phyloP scores from a whole-genome alignment of 2,113 vertebrate genomes.

The Oceanodroma tethys region DNA sequence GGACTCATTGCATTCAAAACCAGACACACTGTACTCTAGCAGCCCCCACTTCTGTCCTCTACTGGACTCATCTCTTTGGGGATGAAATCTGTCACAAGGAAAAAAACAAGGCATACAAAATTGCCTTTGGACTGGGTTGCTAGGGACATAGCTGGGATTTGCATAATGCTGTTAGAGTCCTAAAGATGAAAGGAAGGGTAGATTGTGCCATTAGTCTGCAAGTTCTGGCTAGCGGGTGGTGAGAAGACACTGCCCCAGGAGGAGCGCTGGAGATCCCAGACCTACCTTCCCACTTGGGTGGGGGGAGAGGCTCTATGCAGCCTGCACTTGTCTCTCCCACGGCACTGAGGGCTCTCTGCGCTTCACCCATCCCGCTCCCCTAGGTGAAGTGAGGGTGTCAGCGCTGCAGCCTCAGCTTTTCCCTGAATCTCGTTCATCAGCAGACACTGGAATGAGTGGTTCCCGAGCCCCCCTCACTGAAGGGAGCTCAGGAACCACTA shows the following conservation, averaged over 20 bases:
- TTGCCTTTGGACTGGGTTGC: slow-evolving; percentile 42
- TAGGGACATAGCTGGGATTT: slow-evolving; percentile 47
- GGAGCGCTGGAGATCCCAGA: background rate
- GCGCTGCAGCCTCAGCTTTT: background rate
- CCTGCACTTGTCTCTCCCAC: background rate
- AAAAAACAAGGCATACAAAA: slow-evolving; percentile 34
- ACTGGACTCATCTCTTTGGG: slow-evolving; percentile 40
- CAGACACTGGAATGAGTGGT: background rate
- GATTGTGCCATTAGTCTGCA: slow-evolving; percentile 16
- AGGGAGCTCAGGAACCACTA: background rate
- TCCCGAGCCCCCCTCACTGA: background rate
- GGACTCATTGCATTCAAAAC: slow-evolving; percentile 29
- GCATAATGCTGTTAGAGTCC: slow-evolving; percentile 45
- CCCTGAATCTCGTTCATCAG: background rate
- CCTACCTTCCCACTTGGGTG: background rate
- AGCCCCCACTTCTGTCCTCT: slow-evolving; percentile 30
- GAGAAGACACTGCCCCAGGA: background rate
- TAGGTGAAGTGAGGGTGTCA: background rate
- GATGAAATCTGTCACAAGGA: slow-evolving; percentile 37
- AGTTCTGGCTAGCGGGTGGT: background rate
- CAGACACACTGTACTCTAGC: background rate
- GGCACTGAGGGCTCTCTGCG: background rate
- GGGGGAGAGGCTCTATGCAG: background rate
- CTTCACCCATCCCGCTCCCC: rapidly evolving
- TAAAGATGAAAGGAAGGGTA: slow-evolving; percentile 51